Evolutionary conservation across 37 sponge, comb jelly and placozoan genomes (phyloP).

Genomic region (Theonella swinhoei): DNA sequence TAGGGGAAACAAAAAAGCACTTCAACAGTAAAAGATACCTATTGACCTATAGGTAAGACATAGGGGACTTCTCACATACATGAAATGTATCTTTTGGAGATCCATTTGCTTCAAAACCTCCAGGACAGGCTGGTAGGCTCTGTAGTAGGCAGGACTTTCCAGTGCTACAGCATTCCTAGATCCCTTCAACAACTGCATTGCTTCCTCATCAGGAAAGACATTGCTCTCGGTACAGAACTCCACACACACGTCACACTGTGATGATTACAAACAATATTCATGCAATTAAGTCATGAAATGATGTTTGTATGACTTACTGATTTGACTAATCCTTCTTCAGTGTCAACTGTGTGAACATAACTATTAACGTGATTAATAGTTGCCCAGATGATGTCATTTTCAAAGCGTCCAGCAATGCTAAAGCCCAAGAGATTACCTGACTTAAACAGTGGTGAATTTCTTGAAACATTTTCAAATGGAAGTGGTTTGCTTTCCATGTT

Average conservation of each 20-base stretch:
- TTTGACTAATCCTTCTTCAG: not conserved
- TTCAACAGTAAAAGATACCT: not conserved
- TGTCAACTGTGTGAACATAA: not conserved
- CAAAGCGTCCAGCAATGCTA: constrained; percentile 7
- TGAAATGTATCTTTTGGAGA: constrained; percentile 17
- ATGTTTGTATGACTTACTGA: too few species aligned
- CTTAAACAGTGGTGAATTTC: not conserved
- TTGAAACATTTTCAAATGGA: not conserved
- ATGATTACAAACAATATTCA: not conserved
- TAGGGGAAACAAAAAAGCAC: not conserved
- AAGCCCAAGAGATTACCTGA: constrained; percentile 18
- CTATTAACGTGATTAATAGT: not conserved
- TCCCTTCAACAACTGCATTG: not conserved
- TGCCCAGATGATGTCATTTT: constrained; percentile 13
- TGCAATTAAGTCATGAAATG: too few species aligned
- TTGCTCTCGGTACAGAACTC: constrained; percentile 19
- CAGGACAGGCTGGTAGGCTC: constrained; percentile 56
- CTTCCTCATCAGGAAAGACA: constrained; percentile 10
- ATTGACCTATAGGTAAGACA: too few species aligned
- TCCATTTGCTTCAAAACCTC: constrained; percentile 38
- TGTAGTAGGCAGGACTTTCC: constrained; percentile 64
- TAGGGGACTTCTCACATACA: constrained; percentile 20
- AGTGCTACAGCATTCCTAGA: constrained; percentile 8
- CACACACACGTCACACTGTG: not conserved
- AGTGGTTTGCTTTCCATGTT: not conserved